A percentile compares a stretch with the other conserved stretches of the same genome.
phyloP scores from a whole-genome alignment of 53 echinoderm and acorn worm genomes.

The Luidia sarsii region DNA sequence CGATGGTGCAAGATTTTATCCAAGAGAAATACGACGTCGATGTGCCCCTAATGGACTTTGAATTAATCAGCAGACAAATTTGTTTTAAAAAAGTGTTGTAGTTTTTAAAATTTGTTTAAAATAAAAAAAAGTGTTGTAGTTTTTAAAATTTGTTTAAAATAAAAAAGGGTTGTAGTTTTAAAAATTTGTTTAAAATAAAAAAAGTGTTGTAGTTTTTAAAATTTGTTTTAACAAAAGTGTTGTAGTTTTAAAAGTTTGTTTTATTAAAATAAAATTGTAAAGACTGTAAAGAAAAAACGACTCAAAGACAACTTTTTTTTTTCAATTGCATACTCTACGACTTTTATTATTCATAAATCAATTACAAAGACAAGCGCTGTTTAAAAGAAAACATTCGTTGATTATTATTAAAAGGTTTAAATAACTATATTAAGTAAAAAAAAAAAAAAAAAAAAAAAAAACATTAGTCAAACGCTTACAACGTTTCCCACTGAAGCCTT shows the following conservation, averaged over 20 bases:
- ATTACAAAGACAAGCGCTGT: too few species aligned
- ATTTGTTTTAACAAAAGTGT: too few species aligned
- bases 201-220: neutral
- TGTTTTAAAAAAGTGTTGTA: neutral
- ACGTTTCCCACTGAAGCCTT: neutral
- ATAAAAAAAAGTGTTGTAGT: neutral
- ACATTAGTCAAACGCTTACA: neutral
- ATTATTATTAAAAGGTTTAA: too few species aligned
- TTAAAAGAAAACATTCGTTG: too few species aligned
- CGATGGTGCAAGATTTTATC: conserved; percentile 20
- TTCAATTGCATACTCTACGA: neutral
- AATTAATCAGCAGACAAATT: neutral
- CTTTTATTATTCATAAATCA: neutral
- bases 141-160: neutral
- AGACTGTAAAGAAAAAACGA: neutral
- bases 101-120: neutral
- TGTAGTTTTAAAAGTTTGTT: too few species aligned
- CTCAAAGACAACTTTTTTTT: neutral
- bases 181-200: neutral
- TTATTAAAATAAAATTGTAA: neutral
- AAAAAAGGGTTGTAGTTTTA: neutral
- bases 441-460: too few species aligned
- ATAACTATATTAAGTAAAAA: too few species aligned
- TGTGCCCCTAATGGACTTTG: neutral
- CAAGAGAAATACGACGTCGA: neutral